Evolutionary conservation across 2,797 vertebrate genomes (phyloP).

Genomic region (Enteromius unitaeniatus): DNA sequence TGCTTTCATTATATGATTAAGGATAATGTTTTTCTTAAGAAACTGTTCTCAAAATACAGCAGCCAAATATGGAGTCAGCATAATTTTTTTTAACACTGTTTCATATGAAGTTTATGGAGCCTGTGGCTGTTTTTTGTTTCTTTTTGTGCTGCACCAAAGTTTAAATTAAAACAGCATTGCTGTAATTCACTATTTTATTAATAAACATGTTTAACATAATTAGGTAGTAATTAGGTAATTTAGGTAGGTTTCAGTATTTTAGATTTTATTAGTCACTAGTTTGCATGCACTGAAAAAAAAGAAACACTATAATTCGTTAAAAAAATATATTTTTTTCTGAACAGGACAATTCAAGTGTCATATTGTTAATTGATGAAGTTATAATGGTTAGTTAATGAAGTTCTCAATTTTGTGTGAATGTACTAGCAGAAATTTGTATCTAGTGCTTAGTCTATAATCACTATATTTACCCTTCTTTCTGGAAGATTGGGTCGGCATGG

Average conservation of each 20-base stretch:
- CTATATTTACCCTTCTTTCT: conserved; percentile 12
- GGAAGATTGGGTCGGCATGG: conserved; percentile 90
- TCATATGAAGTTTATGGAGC: neutral
- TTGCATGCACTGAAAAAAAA: neutral
- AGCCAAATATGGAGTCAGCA: neutral
- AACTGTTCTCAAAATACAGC: neutral
- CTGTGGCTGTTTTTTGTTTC: neutral
- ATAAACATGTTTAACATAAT: neutral
- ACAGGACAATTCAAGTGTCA: neutral
- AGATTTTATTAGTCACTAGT: neutral
- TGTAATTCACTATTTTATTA: neutral
- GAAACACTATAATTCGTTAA: neutral
- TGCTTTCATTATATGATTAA: neutral
- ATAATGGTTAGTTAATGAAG: neutral
- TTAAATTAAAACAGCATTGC: too few species aligned
- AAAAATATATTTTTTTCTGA: neutral
- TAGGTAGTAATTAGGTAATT: neutral
- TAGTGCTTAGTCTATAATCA: neutral
- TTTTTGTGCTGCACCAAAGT: neutral
- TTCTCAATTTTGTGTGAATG: neutral
- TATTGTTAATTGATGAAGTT: too few species aligned
- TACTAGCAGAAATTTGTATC: neutral
- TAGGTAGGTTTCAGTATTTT: neutral
- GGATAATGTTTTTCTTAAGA: neutral
- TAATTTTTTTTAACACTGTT: neutral